These are phyloP conservation scores for Jordanella pulchra DNA, from an alignment of 2,797 vertebrate species.

Conservation along the genomic window DNA sequence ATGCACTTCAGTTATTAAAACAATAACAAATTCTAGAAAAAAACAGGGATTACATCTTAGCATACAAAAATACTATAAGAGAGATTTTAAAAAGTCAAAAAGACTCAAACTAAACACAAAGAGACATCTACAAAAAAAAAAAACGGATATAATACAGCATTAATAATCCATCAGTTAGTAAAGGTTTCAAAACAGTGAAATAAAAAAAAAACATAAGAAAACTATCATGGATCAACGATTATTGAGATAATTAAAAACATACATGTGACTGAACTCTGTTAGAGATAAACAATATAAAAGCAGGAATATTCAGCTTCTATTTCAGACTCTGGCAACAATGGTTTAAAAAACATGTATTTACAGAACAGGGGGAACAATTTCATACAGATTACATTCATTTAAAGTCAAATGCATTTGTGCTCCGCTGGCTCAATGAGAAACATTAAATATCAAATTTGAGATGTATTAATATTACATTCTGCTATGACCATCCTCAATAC, in stretches of 20 bases:
- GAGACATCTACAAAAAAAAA: conserved; percentile 69
- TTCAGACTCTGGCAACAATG: conserved; percentile 68
- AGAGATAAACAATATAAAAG: conserved; percentile 48
- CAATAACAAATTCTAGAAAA: background rate
- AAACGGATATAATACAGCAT: conserved; percentile 50
- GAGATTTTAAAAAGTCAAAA: conserved; percentile 28
- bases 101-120: conserved; percentile 30
- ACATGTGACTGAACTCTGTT: conserved; percentile 54
- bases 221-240: background rate
- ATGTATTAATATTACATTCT: background rate
- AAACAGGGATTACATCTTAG: conserved; percentile 6
- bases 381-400: conserved; percentile 84
- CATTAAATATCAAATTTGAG: conserved; percentile 13
- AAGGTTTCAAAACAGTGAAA: conserved; percentile 52
- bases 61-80: conserved; percentile 85
- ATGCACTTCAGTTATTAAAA: background rate
- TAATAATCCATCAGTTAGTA: conserved; percentile 42
- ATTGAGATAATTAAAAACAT: conserved; percentile 15
- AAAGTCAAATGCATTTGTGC: conserved; percentile 67
- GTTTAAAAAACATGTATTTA: conserved; percentile 78
- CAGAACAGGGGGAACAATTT: conserved; percentile 73
- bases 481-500: conserved; percentile 21
- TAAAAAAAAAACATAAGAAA: conserved; percentile 3
- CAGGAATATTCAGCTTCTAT: conserved; percentile 59
- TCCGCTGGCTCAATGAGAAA: conserved; percentile 71